Evolutionary conservation across 35 echinoderm and acorn worm species (phyloP).

Genomic region (Anneissia japonica): DNA sequence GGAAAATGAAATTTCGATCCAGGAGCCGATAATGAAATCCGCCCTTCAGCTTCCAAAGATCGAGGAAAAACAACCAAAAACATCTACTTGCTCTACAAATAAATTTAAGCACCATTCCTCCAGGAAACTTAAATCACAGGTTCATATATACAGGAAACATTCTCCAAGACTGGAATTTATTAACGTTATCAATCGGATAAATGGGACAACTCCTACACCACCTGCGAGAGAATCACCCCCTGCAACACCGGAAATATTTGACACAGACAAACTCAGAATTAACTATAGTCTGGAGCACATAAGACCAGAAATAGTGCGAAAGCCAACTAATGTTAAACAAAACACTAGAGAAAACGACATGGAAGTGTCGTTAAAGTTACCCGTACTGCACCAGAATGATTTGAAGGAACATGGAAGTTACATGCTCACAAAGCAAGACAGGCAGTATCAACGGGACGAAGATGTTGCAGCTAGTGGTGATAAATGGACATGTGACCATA

Average conservation of each 20-base stretch:
- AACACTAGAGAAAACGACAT: neutral
- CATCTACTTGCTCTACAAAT: neutral
- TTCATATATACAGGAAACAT: neutral
- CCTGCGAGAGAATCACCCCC: neutral
- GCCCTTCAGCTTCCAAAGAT: neutral
- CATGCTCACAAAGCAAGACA: neutral
- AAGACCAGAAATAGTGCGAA: slow-evolving; percentile 31
- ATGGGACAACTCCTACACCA: neutral
- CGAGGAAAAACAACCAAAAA: neutral
- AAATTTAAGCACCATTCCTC: neutral
- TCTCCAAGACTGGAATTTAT: slow-evolving; percentile 33
- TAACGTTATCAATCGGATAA: neutral
- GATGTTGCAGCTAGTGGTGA: neutral
- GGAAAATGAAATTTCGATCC: neutral
- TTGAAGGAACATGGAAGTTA: no score
- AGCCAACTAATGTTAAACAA: neutral
- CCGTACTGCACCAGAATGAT: neutral
- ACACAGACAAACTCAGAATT: slow-evolving; percentile 41
- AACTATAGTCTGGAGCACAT: slow-evolving; percentile 52
- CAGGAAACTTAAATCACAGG: neutral
- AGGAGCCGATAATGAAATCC: neutral
- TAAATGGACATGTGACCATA: neutral
- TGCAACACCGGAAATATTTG: neutral
- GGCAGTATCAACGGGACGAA: neutral
- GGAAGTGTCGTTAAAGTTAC: neutral